Conservation (phyloP, 2,888 invertebrate genomes). For the Ophonus ardosiacus region DNA sequence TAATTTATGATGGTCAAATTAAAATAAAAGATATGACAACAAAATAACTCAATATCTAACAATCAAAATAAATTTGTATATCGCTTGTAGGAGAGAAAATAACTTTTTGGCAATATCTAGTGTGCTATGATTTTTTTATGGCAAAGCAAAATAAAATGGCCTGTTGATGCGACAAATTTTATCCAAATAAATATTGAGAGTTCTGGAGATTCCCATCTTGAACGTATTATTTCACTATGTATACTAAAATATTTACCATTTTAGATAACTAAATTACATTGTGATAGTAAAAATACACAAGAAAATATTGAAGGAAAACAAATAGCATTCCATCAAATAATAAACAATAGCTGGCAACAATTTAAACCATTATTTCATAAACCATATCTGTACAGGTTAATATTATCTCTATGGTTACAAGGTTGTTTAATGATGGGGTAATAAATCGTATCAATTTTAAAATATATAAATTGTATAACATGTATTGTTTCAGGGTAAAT, state of each 20-base stretch:
- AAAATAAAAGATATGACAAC: too few species aligned
- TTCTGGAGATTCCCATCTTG: too few species aligned
- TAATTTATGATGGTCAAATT: too few species aligned
- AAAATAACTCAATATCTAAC: too few species aligned
- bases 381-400: neutral
- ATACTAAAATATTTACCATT: neutral
- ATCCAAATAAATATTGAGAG: too few species aligned
- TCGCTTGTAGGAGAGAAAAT: too few species aligned
- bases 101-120: too few species aligned
- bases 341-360: slow-evolving; percentile 70
- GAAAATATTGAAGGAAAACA: neutral
- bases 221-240: neutral
- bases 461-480: neutral
- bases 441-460: neutral
- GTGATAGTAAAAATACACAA: neutral
- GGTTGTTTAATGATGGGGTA: neutral
- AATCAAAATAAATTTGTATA: too few species aligned
- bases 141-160: too few species aligned
- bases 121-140: too few species aligned
- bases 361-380: neutral
- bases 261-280: slow-evolving; percentile 2
- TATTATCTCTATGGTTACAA: neutral
- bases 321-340: slow-evolving; percentile 71
- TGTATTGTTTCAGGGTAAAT: neutral
- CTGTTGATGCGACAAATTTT: too few species aligned